Percentiles rank a stretch among this genome's conserved stretches.
Evolutionary conservation across 1,140 invertebrate species (phyloP).

Genomic region (Microplitis demolitor): DNA sequence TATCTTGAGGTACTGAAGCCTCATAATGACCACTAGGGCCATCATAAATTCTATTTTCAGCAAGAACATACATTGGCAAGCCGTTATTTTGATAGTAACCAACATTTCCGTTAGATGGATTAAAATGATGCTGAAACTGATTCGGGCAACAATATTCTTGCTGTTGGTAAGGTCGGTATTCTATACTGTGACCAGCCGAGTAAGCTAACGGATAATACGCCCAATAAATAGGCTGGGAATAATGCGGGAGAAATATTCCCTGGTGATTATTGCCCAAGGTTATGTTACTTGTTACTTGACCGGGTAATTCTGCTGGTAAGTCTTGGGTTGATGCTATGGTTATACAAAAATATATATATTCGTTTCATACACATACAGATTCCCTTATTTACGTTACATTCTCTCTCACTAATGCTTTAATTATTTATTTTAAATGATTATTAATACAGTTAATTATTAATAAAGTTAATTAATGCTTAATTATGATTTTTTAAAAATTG

Average conservation of each 20-base stretch:
- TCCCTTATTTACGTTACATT: conserved; percentile 1
- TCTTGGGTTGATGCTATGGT: conserved; percentile 53
- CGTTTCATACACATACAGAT: conserved; percentile 52
- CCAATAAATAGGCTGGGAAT: conserved; percentile 36
- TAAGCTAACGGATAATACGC: conserved; percentile 42
- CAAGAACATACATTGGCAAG: no score
- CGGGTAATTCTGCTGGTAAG: conserved; percentile 56
- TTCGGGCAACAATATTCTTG: background rate
- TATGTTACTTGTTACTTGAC: conserved; percentile 51
- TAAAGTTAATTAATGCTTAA: background rate
- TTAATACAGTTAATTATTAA: no score
- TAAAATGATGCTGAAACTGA: no score
- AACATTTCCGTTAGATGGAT: no score
- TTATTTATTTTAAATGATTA: background rate
- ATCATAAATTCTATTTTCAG: no score
- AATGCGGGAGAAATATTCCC: conserved; percentile 41
- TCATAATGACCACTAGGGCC: no score
- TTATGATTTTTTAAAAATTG: no score
- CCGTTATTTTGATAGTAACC: no score
- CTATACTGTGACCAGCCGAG: conserved; percentile 5
- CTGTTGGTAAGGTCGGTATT: background rate
- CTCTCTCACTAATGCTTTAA: conserved; percentile 1
- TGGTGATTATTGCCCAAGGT: conserved; percentile 50
- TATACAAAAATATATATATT: conserved; percentile 47
- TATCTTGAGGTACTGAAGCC: no score